Evolutionary conservation across 2,113 vertebrate species (phyloP).

Genomic region (Bubo scandiacus): DNA sequence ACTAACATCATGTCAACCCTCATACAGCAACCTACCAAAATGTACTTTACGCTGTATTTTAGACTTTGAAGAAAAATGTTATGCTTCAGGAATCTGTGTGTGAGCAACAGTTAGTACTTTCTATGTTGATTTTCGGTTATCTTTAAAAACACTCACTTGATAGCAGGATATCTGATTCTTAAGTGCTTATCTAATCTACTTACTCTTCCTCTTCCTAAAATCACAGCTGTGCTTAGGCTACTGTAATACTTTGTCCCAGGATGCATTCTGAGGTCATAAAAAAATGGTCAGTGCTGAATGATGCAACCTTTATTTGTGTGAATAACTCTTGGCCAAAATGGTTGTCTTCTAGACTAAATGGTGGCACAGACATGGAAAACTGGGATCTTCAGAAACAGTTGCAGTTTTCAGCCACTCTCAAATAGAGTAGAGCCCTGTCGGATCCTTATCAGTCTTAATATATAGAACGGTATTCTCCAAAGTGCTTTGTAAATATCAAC

Average conservation of each 20-base stretch:
- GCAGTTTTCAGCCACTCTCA: neutral
- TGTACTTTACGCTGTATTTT: neutral
- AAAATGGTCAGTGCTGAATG: neutral
- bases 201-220: slow-evolving; percentile 63
- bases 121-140: slow-evolving; percentile 31
- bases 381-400: neutral
- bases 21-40: neutral
- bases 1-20: neutral
- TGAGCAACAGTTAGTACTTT: neutral
- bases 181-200: slow-evolving; percentile 57
- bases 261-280: slow-evolving; percentile 17
- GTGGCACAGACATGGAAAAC: accelerated
- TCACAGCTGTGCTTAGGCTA: slow-evolving; percentile 31
- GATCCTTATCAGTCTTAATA: neutral
- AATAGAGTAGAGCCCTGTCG: neutral
- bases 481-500: neutral
- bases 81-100: neutral
- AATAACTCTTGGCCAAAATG: neutral
- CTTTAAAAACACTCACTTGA: slow-evolving; percentile 50
- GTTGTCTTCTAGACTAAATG: neutral
- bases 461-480: neutral
- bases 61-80: neutral
- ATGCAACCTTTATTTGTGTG: neutral
- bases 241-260: slow-evolving; percentile 39
- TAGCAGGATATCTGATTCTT: slow-evolving; percentile 54